Conservation (phyloP, 2,888 invertebrate species). For the Lithosia quadra region DNA sequence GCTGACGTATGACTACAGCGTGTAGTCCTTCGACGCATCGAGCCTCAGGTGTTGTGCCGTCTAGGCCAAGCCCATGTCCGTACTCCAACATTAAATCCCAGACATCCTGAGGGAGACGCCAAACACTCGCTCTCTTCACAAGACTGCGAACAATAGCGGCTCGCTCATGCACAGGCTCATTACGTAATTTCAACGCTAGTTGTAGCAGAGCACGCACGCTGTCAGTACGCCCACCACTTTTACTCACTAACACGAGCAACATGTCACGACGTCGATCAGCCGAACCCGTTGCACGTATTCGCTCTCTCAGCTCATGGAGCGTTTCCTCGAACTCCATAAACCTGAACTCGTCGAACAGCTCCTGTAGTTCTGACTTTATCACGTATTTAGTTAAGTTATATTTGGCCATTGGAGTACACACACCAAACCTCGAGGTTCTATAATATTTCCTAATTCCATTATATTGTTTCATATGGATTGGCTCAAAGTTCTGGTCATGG, state of each 20-base stretch:
- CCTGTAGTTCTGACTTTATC: slow-evolving; percentile 56
- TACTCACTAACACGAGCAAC: slow-evolving; percentile 74
- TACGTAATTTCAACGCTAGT: slow-evolving; percentile 63
- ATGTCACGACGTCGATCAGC: slow-evolving; percentile 68
- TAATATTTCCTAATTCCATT: neutral
- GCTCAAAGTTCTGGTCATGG: slow-evolving; percentile 16
- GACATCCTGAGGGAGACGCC: slow-evolving; percentile 63
- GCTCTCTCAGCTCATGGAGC: slow-evolving; percentile 62
- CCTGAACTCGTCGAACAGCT: slow-evolving; percentile 68
- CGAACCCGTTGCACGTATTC: slow-evolving; percentile 59
- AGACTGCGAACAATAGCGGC: slow-evolving; percentile 72
- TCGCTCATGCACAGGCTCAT: slow-evolving; percentile 68
- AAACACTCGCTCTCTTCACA: slow-evolving; percentile 66
- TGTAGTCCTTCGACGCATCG: slow-evolving; percentile 71
- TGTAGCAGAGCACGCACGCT: slow-evolving; percentile 60
- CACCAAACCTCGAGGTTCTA: neutral
- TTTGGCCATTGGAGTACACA: no score
- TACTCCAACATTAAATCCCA: slow-evolving; percentile 67
- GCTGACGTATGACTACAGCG: slow-evolving; percentile 63
- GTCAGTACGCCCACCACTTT: slow-evolving; percentile 65
- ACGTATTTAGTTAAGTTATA: no score
- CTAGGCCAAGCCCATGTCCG: slow-evolving; percentile 67
- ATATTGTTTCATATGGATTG: neutral
- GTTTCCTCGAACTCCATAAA: slow-evolving; percentile 65
- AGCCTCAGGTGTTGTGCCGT: slow-evolving; percentile 60